Evolutionary conservation across 2,888 invertebrate genomes (phyloP).

Genomic region (Meghimatium bilineatum): DNA sequence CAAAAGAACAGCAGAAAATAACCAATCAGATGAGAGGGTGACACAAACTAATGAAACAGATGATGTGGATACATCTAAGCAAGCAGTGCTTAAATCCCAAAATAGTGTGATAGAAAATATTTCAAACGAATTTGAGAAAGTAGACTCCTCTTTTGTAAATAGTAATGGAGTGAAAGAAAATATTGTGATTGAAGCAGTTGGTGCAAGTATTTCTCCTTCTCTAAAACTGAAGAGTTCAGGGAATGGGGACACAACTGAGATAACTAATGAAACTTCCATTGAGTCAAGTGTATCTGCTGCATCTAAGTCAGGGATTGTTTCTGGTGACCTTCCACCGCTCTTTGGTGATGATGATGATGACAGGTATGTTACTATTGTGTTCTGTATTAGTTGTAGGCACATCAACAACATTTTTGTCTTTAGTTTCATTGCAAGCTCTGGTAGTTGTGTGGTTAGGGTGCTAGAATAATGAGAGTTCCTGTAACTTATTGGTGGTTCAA

Average conservation of each 20-base stretch:
- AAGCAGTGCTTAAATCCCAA: neutral
- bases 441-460: too few species aligned
- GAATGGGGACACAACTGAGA: conserved; percentile 17
- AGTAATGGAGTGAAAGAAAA: neutral
- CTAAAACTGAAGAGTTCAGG: conserved; percentile 9
- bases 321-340: conserved; percentile 50
- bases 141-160: neutral
- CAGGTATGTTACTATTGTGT: conserved; percentile 45
- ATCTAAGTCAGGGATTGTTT: neutral
- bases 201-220: neutral
- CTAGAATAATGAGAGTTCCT: too few species aligned
- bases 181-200: neutral
- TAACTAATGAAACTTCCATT: neutral
- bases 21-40: too few species aligned
- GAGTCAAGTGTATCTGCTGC: neutral
- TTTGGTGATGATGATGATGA: conserved; percentile 55
- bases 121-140: neutral
- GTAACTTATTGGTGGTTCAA: too few species aligned
- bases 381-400: neutral
- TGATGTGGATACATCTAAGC: neutral
- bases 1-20: too few species aligned
- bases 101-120: neutral
- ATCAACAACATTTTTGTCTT: neutral
- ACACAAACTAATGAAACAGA: neutral
- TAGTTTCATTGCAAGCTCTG: neutral